Percentiles rank a stretch among this genome's conserved stretches.
These are phyloP conservation scores for Choristoneura fumiferana DNA, from an alignment of 1,140 invertebrate genomes.

Conservation along the genomic window DNA sequence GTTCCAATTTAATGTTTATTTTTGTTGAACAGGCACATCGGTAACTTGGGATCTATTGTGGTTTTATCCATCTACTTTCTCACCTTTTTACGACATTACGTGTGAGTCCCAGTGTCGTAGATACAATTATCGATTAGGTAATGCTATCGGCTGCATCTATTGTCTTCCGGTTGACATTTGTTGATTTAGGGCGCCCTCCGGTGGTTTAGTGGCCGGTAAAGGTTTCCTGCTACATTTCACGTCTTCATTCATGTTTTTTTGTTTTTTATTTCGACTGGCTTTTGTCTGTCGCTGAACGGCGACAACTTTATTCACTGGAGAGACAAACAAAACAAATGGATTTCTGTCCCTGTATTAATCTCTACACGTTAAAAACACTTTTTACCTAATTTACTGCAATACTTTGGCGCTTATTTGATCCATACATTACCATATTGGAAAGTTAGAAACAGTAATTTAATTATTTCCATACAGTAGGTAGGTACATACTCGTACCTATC, in stretches of 20 bases:
- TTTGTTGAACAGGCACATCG: constrained; percentile 8
- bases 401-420: no score
- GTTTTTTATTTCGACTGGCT: background rate
- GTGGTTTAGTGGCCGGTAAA: constrained; percentile 45
- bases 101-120: constrained; percentile 71
- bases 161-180: constrained; percentile 74
- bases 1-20: constrained; percentile 29
- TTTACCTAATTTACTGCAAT: no score
- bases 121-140: constrained; percentile 77
- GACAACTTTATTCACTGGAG: no score
- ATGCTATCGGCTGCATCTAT: constrained; percentile 70
- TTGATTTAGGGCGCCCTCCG: constrained; percentile 65
- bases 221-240: constrained; percentile 46
- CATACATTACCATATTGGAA: no score
- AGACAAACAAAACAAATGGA: no score
- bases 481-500: no score
- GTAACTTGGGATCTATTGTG: constrained; percentile 36
- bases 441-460: no score
- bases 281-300: no score
- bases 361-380: no score
- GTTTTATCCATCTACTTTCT: constrained; percentile 75
- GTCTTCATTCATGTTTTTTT: constrained; percentile 26
- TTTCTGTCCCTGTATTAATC: no score
- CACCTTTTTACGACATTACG: constrained; percentile 73
- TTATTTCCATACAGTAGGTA: no score